phyloP scores from a whole-genome alignment of 2,888 invertebrate species.

The Synanthedon myopaeformis region DNA sequence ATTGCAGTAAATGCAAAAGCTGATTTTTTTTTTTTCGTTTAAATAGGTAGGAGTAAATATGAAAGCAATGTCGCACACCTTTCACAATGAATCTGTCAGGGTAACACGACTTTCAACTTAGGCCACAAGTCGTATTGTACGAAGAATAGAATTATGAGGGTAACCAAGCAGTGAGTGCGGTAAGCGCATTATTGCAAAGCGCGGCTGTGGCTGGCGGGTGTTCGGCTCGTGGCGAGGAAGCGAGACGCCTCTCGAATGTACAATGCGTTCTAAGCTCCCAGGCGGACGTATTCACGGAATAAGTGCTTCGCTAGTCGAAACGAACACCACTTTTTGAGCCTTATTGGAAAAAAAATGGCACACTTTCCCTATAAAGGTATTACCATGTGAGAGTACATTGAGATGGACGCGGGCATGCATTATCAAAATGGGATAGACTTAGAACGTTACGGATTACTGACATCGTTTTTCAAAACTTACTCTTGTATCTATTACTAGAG shows the following conservation, averaged over 20 bases:
- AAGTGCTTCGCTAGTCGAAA: slow-evolving; percentile 53
- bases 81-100: slow-evolving; percentile 28
- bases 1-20: neutral
- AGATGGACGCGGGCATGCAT: slow-evolving; percentile 21
- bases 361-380: slow-evolving; percentile 34
- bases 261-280: slow-evolving; percentile 53
- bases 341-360: slow-evolving; percentile 39
- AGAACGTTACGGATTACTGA: no score
- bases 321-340: slow-evolving; percentile 48
- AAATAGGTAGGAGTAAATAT: neutral
- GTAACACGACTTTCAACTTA: slow-evolving; percentile 60
- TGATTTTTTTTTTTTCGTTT: neutral
- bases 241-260: slow-evolving; percentile 50
- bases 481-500: no score
- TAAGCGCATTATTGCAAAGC: slow-evolving; percentile 64
- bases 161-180: slow-evolving; percentile 40
- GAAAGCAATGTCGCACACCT: slow-evolving; percentile 8
- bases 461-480: no score
- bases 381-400: slow-evolving; percentile 30
- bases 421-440: slow-evolving; percentile 3
- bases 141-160: slow-evolving; percentile 58
- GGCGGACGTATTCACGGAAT: slow-evolving; percentile 45
- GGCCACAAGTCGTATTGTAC: slow-evolving; percentile 39
- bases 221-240: slow-evolving; percentile 28
- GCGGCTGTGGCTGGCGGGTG: slow-evolving; percentile 16